Evolutionary conservation across 2,797 vertebrate species (phyloP).

Genomic region (Diplodus puntazzo): DNA sequence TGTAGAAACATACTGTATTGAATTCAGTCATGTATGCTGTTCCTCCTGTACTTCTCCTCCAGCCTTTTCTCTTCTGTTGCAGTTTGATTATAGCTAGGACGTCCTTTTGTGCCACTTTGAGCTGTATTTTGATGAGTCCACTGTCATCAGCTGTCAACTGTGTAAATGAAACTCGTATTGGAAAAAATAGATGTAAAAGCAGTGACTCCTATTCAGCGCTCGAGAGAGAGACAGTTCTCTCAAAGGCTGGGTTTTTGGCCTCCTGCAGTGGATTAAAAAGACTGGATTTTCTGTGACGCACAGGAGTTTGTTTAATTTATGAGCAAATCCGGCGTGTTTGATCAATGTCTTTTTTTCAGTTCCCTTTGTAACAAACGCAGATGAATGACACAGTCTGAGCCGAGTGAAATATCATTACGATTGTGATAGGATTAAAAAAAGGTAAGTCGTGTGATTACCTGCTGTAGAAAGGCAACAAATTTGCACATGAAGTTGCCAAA

Average conservation of each 20-base stretch:
- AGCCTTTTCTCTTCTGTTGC: neutral
- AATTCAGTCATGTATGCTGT: neutral
- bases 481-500: conserved; percentile 91
- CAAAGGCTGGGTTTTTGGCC: neutral
- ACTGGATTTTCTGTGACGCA: conserved; percentile 6
- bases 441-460: conserved; percentile 74
- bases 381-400: neutral
- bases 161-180: neutral
- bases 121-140: neutral
- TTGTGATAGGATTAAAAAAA: neutral
- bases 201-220: neutral
- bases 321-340: neutral
- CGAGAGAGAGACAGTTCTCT: neutral
- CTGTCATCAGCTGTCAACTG: neutral
- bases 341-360: too few species aligned
- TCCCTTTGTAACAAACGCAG: neutral
- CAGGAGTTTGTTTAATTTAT: neutral
- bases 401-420: neutral
- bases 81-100: neutral
- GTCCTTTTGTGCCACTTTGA: neutral
- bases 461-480: conserved; percentile 89
- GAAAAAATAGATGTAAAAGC: neutral
- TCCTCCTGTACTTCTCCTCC: neutral
- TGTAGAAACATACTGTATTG: neutral
- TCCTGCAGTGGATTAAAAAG: conserved; percentile 8